phyloP scores from a whole-genome alignment of 2,888 invertebrate genomes.

The Drosophila subquinaria region DNA sequence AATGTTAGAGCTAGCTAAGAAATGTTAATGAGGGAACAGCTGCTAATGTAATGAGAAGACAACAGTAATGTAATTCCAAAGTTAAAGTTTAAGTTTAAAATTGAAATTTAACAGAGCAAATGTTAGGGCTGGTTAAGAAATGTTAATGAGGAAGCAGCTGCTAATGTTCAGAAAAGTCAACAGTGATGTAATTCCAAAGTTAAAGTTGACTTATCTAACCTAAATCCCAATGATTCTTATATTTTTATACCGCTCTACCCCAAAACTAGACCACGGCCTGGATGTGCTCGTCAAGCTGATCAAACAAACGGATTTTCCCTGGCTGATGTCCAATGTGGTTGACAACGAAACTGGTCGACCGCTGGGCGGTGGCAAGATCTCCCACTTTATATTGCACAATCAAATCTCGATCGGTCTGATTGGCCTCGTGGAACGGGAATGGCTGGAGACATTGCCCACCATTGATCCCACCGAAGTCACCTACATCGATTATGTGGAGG shows the following conservation, averaged over 20 bases:
- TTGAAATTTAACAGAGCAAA: not conserved
- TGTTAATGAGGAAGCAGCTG: no score
- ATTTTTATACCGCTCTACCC: not conserved
- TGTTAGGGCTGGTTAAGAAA: no score
- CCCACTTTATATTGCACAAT: conserved; percentile 92
- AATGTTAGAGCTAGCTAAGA: no score
- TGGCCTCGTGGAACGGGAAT: conserved; percentile 92
- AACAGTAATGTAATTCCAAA: no score
- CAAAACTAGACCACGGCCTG: conserved; percentile 92
- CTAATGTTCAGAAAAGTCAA: not conserved
- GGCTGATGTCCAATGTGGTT: conserved; percentile 96
- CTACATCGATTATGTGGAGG: conserved; percentile 92
- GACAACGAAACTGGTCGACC: conserved; percentile 95
- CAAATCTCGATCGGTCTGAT: conserved; percentile 92
- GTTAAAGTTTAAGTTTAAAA: no score
- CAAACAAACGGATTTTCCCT: conserved; percentile 92
- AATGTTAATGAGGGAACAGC: no score
- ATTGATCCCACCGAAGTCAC: conserved; percentile 96
- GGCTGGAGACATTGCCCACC: conserved; percentile 95
- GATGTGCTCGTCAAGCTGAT: conserved; percentile 93
- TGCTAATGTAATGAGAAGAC: no score
- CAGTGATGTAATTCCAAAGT: not conserved
- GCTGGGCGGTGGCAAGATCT: conserved; percentile 91
- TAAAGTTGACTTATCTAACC: not conserved
- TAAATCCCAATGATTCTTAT: not conserved